Conservation (phyloP, 2,888 invertebrate genomes). For the Hyposoter dolosus region DNA sequence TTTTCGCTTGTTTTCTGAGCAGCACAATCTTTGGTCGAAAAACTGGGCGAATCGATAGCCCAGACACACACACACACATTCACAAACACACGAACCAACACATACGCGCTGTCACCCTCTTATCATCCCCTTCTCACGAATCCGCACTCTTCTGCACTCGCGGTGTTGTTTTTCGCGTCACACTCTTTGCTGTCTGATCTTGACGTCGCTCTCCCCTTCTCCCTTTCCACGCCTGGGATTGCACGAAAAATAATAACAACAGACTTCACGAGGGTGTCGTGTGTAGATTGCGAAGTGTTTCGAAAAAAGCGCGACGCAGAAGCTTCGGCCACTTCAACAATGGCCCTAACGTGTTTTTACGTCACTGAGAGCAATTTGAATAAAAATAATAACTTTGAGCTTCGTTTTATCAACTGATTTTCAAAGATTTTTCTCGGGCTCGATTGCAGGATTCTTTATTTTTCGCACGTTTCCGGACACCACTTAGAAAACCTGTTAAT, state of each 20-base stretch:
- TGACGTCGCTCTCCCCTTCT: constrained; percentile 8
- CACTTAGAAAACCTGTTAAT: constrained; percentile 13
- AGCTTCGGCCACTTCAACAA: not conserved
- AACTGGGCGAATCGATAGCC: constrained; percentile 41
- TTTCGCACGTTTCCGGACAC: not conserved
- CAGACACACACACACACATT: constrained; percentile 22
- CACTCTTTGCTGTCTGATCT: constrained; percentile 10
- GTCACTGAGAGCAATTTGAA: not conserved
- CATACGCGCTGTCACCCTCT: constrained; percentile 9
- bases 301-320: not conserved
- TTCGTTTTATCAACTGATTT: not conserved
- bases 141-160: constrained; percentile 7
- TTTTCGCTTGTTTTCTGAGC: not conserved
- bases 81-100: not conserved
- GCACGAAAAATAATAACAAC: constrained; percentile 1
- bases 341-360: not conserved
- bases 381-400: not conserved
- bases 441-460: not conserved
- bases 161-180: not conserved
- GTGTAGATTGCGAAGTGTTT: not conserved
- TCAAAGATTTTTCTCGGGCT: not conserved
- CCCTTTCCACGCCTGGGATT: not conserved
- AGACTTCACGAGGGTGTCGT: constrained; percentile 5
- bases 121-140: constrained; percentile 29
- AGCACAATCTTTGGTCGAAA: constrained; percentile 12